These are phyloP conservation scores for Anolis sagrei DNA, from an alignment of 2,113 vertebrate species.

Conservation along the genomic window DNA sequence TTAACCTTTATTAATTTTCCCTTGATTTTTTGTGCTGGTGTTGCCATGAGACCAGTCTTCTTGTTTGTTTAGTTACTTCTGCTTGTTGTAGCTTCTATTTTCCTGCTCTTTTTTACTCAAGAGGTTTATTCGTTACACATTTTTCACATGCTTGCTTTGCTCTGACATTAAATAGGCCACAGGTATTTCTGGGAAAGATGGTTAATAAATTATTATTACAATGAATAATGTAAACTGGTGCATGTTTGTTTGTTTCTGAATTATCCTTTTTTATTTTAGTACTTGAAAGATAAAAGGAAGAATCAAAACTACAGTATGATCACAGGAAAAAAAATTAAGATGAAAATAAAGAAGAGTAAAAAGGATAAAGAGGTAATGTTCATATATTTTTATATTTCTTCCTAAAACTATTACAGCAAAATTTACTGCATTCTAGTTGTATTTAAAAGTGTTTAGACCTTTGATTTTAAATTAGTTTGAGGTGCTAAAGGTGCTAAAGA, in stretches of 20 bases:
- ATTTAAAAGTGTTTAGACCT: neutral
- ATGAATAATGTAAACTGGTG: neutral
- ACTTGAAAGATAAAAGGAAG: constrained; percentile 88
- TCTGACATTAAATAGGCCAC: neutral
- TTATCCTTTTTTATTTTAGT: constrained; percentile 72
- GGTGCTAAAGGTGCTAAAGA: neutral
- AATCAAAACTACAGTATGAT: constrained; percentile 92
- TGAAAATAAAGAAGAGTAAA: constrained; percentile 93
- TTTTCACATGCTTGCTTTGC: neutral
- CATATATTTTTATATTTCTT: neutral
- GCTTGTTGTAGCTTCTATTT: neutral
- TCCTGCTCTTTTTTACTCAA: neutral
- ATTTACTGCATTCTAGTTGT: neutral
- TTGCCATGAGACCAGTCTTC: neutral
- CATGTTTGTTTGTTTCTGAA: neutral
- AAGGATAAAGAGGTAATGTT: constrained; percentile 87
- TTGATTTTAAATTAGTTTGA: neutral
- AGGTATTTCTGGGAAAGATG: neutral
- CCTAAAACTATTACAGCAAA: neutral
- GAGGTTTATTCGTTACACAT: neutral
- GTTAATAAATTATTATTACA: neutral
- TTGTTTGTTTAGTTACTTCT: neutral
- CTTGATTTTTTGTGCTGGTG: neutral
- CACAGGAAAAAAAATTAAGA: constrained; percentile 92
- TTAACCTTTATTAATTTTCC: neutral